Evolutionary conservation across 2,797 vertebrate genomes (phyloP).

Genomic region (Microhierax caerulescens): DNA sequence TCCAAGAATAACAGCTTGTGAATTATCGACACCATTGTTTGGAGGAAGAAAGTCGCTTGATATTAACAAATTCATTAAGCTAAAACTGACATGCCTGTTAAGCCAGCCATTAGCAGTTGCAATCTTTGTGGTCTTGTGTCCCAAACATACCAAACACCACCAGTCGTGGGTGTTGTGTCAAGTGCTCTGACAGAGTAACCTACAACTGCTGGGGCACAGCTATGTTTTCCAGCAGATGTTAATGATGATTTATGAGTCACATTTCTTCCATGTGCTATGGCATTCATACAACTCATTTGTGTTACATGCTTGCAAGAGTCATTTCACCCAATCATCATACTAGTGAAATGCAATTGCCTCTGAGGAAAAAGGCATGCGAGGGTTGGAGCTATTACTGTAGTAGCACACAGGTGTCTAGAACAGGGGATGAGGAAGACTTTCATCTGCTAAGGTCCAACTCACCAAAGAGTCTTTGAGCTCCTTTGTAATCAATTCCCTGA

Average conservation of each 20-base stretch:
- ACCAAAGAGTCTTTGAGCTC: not conserved
- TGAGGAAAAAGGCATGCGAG: not conserved
- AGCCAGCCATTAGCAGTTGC: not conserved
- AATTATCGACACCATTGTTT: constrained; percentile 69
- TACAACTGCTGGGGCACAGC: not conserved
- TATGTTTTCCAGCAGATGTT: constrained; percentile 6
- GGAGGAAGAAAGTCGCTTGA: constrained; percentile 24
- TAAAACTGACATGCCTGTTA: not conserved
- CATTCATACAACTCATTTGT: constrained; percentile 26
- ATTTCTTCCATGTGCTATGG: constrained; percentile 38
- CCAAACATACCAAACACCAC: not conserved
- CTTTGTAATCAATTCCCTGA: not conserved
- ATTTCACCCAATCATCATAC: not conserved
- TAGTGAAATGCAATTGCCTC: not conserved
- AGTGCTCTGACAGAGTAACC: not conserved
- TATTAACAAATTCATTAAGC: constrained; percentile 55
- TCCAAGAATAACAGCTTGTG: constrained; percentile 76
- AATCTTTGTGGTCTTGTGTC: not conserved
- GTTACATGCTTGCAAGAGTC: not conserved
- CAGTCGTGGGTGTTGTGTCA: not conserved
- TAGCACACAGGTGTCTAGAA: not conserved
- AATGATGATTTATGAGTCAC: constrained; percentile 57
- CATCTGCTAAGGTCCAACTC: not conserved
- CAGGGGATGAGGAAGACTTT: not conserved
- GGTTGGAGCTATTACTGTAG: not conserved